Conservation (phyloP, 2,888 invertebrate species). For the Drosophila rellima region DNA sequence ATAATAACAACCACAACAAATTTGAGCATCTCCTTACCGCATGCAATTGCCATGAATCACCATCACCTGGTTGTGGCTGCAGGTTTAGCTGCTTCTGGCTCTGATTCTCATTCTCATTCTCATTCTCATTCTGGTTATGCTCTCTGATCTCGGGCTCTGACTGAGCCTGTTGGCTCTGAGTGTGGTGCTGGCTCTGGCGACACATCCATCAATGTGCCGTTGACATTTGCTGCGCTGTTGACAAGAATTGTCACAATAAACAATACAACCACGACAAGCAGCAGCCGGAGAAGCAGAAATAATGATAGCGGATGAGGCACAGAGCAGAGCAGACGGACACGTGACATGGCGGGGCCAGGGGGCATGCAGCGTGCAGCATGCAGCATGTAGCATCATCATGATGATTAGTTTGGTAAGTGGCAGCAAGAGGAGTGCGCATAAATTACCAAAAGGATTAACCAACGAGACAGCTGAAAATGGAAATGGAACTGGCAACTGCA, state of each 20-base stretch:
- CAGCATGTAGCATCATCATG: conserved; percentile 19
- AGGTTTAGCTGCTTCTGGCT: conserved; percentile 13
- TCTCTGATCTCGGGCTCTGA: conserved; percentile 17
- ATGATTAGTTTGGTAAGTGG: conserved; percentile 79
- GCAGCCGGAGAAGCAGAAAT: conserved; percentile 39
- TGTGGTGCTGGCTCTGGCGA: conserved; percentile 50
- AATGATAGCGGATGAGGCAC: conserved; percentile 56
- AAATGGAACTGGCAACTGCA: conserved; percentile 45
- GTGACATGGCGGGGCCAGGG: conserved; percentile 57
- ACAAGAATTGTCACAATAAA: conserved; percentile 82
- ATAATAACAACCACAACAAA: conserved; percentile 43
- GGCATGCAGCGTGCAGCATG: conserved; percentile 18
- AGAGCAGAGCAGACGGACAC: conserved; percentile 59
- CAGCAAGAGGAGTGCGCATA: conserved; percentile 73
- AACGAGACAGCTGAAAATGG: conserved; percentile 67
- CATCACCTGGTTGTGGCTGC: conserved; percentile 71
- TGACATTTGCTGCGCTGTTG: conserved; percentile 80
- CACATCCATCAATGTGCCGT: conserved; percentile 79
- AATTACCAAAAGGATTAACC: conserved; percentile 80
- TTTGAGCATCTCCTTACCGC: conserved; percentile 71
- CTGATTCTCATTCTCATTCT: conserved; percentile 14
- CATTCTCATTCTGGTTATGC: conserved; percentile 9
- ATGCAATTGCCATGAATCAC: conserved; percentile 80
- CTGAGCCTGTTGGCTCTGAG: conserved; percentile 20
- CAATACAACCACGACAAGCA: conserved; percentile 73